Base-by-base conservation (phyloP, 2,113 vertebrate species). In the Haplotaxodon microlepis region DNA sequence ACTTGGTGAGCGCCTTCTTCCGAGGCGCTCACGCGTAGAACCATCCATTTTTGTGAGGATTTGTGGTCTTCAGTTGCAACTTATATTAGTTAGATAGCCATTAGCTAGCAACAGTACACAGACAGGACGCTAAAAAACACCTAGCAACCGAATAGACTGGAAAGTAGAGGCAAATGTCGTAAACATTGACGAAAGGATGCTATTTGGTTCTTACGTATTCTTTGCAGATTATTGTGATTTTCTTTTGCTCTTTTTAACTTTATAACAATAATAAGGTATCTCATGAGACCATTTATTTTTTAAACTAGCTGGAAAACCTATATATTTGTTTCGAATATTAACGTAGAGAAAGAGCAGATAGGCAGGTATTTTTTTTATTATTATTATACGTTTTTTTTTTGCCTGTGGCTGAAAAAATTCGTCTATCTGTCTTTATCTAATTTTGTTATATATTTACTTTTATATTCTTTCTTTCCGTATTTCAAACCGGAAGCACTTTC, bases 101-200 rank as follows among this genome's bases (percentile, higher is more conserved):
- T 90, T 93, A 91, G 95, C 86, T 95, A 90, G 94, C 94, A 96
- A 96, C 96, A 34, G 85, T 86, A 84, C 73, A 86, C 63, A 86
- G 9, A 88, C 0, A 85, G 84, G 94, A 95, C 93, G 92, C 94
- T 89, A 61, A 85, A 85, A 73, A 76, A 86, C 82, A 86, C 94
- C 78, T 95, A 95, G 94, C 95, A 96, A 96, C 95, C 81, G 66
- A 50, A 42, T 11, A 11, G 6, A 59, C 85, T 14, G 93, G 78
- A 95, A 95, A 93, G 84, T 16, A 13, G 56, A 83, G 4, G 12
- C 4, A 71, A 69, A 9, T 92, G 95, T 91, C 94, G 95, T 84
- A 90, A 89, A 79, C 5, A 29, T 0, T 4, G n/a, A 13, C 53
- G 9, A 81, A 56, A 78, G 45, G 73, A 19, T n/a, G 27, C 73